Evolutionary conservation across 2,113 vertebrate species (phyloP).

Genomic region (Prunella fulvescens): DNA sequence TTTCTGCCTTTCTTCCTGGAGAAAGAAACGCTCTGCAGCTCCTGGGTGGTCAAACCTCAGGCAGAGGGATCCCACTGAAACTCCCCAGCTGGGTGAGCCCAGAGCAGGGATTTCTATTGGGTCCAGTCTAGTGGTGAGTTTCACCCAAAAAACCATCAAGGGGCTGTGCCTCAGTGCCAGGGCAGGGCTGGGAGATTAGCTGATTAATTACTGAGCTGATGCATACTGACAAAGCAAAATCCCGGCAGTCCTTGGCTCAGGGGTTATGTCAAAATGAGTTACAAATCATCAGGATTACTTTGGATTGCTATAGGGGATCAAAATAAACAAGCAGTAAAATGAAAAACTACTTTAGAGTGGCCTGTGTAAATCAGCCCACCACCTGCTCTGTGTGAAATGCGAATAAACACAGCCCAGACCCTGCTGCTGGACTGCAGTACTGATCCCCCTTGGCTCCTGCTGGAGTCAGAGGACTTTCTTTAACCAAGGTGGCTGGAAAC

Average conservation of each 20-base stretch:
- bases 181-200: background rate
- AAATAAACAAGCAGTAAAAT: background rate
- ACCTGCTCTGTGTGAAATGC: background rate
- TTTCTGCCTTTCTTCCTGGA: background rate
- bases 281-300: background rate
- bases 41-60: background rate
- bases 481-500: background rate
- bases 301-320: too few species aligned
- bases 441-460: background rate
- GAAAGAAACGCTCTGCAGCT: accelerated
- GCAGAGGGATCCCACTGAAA: background rate
- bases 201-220: background rate
- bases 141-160: background rate
- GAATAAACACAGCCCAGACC: background rate
- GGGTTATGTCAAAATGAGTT: background rate
- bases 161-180: background rate
- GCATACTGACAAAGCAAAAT: background rate
- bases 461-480: background rate
- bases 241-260: accelerated
- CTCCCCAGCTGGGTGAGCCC: background rate
- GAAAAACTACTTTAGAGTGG: background rate
- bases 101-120: too few species aligned
- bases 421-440: accelerated
- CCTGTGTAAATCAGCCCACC: background rate
- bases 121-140: background rate